A percentile compares a stretch with the other conserved stretches of the same genome.
These are phyloP conservation scores for Panurus biarmicus DNA, from an alignment of 2,113 vertebrate species.

Conservation along the genomic window DNA sequence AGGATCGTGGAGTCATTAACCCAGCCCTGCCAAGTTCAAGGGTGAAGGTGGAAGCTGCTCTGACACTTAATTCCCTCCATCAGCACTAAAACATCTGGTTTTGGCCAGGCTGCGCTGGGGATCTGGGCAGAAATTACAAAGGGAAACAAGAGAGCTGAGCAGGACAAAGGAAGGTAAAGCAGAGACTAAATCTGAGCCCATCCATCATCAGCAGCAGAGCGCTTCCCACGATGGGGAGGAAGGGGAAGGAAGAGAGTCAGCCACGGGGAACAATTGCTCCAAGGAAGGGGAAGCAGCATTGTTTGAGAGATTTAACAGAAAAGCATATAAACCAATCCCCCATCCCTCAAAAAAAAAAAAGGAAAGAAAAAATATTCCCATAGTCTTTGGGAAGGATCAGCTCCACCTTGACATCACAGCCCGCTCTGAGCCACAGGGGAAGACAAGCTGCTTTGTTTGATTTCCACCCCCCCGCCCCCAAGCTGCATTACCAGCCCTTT, in stretches of 20 bases:
- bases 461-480: neutral
- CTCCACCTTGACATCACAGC: neutral
- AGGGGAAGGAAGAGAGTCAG: constrained; percentile 12
- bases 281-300: constrained; percentile 36
- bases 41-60: neutral
- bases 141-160: neutral
- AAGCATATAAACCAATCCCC: neutral
- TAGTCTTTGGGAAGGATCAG: neutral
- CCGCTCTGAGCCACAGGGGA: neutral
- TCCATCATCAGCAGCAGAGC: neutral
- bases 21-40: neutral
- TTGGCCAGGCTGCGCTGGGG: neutral
- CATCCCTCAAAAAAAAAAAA: neutral
- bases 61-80: neutral
- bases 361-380: neutral
- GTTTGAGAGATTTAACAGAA: neutral
- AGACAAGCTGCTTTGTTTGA: constrained; percentile 12
- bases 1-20: neutral
- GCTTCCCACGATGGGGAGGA: neutral
- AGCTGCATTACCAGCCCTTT: neutral
- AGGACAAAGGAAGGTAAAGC: neutral
- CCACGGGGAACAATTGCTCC: neutral
- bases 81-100: neutral
- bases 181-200: neutral
- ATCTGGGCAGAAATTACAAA: neutral